Percentiles rank a stretch among this genome's conserved stretches.
These are phyloP conservation scores for Lycia hirtaria DNA, from an alignment of 2,888 invertebrate genomes.

Conservation along the genomic window DNA sequence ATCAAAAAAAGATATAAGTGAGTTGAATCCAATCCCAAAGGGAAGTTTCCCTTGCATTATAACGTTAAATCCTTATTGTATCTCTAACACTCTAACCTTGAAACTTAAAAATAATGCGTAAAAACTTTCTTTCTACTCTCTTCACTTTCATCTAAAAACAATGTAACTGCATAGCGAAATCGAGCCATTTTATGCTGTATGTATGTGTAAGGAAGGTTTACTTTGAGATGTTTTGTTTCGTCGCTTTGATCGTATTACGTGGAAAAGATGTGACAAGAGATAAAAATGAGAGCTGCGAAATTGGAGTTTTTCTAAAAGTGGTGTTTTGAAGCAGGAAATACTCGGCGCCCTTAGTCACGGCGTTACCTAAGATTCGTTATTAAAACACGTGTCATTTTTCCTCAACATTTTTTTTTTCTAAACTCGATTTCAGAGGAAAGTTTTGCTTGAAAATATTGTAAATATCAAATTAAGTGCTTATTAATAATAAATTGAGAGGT, in stretches of 20 bases:
- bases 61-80: slow-evolving; percentile 26
- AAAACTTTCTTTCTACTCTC: slow-evolving; percentile 30
- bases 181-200: not conserved
- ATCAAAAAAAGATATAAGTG: not conserved
- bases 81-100: slow-evolving; percentile 31
- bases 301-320: slow-evolving; percentile 32
- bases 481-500: too few species aligned
- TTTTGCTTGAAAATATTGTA: slow-evolving; percentile 1
- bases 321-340: slow-evolving; percentile 30
- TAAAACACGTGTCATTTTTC: slow-evolving; percentile 13
- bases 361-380: slow-evolving; percentile 23
- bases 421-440: not conserved
- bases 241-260: not conserved
- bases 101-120: slow-evolving; percentile 38
- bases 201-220: not conserved
- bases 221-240: not conserved
- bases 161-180: not conserved
- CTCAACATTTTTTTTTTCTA: not conserved
- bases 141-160: not conserved
- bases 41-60: slow-evolving; percentile 7
- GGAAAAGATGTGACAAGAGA: slow-evolving; percentile 21
- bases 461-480: slow-evolving; percentile 5
- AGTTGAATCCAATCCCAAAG: not conserved
- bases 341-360: slow-evolving; percentile 16
- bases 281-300: slow-evolving; percentile 29